These are phyloP conservation scores for Ephestia elutella DNA, from an alignment of 1,140 invertebrate species.

Conservation along the genomic window DNA sequence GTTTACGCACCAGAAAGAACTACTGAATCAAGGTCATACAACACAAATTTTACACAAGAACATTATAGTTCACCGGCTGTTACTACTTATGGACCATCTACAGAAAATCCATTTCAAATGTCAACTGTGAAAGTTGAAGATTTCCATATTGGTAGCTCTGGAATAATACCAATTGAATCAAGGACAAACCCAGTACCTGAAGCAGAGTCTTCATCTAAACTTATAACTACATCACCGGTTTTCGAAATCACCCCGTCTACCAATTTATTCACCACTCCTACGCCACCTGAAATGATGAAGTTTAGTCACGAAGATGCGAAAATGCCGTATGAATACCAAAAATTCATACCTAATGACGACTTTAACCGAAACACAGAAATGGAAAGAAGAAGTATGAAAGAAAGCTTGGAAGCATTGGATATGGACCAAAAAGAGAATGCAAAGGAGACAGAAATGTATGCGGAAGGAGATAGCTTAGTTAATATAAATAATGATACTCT, in stretches of 20 bases:
- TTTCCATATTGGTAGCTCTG: conserved; percentile 57
- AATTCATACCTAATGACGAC: conserved; percentile 18
- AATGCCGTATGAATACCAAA: conserved; percentile 51
- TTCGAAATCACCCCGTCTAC: conserved; percentile 26
- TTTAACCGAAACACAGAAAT: conserved; percentile 1
- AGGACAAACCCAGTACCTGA: conserved; percentile 20
- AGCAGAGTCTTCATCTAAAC: conserved; percentile 21
- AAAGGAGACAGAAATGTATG: not conserved
- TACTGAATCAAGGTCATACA: conserved; percentile 5
- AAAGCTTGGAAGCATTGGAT: conserved; percentile 9
- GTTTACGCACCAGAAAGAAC: conserved; percentile 30
- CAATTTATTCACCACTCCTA: conserved; percentile 15
- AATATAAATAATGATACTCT: not conserved
- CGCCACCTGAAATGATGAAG: conserved; percentile 51
- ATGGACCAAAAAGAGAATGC: conserved; percentile 11
- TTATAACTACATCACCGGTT: conserved; percentile 30
- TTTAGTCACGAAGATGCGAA: conserved; percentile 61
- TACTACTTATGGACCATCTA: not conserved
- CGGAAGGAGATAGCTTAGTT: not conserved
- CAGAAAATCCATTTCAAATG: conserved; percentile 24
- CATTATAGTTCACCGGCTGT: conserved; percentile 11
- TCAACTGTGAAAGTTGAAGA: conserved; percentile 48
- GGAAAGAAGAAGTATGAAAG: conserved; percentile 19
- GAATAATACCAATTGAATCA: conserved; percentile 42
- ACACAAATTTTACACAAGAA: not conserved